Conservation (phyloP, 2,113 vertebrate genomes). For the Oenanthe melanoleuca region DNA sequence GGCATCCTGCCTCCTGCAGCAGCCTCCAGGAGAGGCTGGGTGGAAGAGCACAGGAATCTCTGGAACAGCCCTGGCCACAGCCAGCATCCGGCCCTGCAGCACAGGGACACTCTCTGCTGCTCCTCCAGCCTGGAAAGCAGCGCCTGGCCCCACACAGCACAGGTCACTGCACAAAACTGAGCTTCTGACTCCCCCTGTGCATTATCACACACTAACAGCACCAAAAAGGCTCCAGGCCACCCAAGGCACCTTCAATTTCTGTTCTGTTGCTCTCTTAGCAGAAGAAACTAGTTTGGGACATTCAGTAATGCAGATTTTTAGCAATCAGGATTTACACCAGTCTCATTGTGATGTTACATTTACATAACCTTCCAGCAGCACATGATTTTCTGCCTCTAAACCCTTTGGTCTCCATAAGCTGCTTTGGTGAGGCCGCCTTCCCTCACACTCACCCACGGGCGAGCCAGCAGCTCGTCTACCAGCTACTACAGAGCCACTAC, state of each 20-base stretch:
- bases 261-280: background rate
- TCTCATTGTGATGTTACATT: background rate
- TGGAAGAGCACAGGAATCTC: background rate
- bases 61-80: background rate
- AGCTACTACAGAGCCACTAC: constrained; percentile 43
- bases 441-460: constrained; percentile 27
- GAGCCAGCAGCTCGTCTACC: background rate
- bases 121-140: background rate
- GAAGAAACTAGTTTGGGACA: background rate
- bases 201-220: background rate
- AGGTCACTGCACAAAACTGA: background rate
- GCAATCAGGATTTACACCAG: background rate
- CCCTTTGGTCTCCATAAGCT: background rate
- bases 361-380: background rate
- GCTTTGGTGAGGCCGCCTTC: constrained; percentile 20
- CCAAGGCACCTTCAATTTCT: background rate
- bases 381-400: background rate
- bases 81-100: background rate
- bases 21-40: background rate
- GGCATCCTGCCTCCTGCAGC: background rate
- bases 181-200: background rate
- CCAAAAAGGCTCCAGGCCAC: background rate
- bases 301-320: background rate
- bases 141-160: background rate
- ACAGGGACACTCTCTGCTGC: rapidly evolving